These are phyloP conservation scores for Dreissena rostriformis DNA, from an alignment of 1,140 invertebrate species.

Conservation along the genomic window DNA sequence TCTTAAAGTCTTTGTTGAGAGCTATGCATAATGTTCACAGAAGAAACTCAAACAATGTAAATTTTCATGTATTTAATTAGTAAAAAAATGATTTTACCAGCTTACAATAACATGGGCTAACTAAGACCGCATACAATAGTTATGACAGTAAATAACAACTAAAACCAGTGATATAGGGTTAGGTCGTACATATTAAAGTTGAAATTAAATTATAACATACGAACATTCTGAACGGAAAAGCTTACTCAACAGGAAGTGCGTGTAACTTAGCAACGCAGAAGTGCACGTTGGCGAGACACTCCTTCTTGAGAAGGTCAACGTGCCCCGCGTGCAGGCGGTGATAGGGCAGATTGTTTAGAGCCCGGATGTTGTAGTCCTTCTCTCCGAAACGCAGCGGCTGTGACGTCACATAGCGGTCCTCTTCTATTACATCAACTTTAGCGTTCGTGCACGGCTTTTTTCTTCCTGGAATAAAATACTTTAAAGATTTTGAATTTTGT, in stretches of 20 bases:
- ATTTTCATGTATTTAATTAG: too few species aligned
- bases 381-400: conserved; percentile 63
- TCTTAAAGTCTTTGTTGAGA: too few species aligned
- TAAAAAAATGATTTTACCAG: too few species aligned
- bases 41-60: too few species aligned
- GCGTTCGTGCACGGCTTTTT: conserved; percentile 55
- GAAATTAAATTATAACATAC: neutral
- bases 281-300: conserved; percentile 97
- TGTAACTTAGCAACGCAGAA: conserved; percentile 96
- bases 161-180: too few species aligned
- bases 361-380: conserved; percentile 87
- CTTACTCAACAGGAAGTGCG: conserved; percentile 58
- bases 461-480: neutral
- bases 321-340: conserved; percentile 89
- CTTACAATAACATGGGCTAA: too few species aligned
- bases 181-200: neutral
- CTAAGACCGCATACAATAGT: too few species aligned
- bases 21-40: too few species aligned
- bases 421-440: conserved; percentile 45
- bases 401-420: conserved; percentile 57
- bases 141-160: too few species aligned
- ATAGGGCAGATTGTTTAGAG: conserved; percentile 90
- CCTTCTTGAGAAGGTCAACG: conserved; percentile 93
- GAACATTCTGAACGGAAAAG: neutral
- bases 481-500: too few species aligned